phyloP scores from a whole-genome alignment of 2,797 vertebrate species.

The Cuculus canorus region DNA sequence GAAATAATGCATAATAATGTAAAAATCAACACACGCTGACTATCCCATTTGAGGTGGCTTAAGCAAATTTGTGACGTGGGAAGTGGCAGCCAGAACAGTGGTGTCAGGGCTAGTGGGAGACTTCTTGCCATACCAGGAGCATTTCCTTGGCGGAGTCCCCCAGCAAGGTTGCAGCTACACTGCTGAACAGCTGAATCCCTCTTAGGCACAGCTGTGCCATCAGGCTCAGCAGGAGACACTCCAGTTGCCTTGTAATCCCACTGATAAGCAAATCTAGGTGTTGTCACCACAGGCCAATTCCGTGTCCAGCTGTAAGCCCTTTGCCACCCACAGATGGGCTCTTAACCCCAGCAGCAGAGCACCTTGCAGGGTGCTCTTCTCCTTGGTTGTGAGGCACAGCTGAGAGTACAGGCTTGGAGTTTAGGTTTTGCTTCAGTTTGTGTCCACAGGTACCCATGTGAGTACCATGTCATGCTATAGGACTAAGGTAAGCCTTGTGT shows the following conservation, averaged over 20 bases:
- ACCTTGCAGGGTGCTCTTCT: background rate
- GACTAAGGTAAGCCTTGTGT: background rate
- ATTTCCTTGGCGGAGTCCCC: background rate
- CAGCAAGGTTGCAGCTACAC: background rate
- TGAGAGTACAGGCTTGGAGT: background rate
- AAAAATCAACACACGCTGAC: background rate
- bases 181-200: background rate
- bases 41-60: background rate
- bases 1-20: background rate
- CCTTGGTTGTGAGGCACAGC: background rate
- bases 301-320: background rate
- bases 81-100: background rate
- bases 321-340: background rate
- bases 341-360: background rate
- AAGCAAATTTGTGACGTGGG: background rate
- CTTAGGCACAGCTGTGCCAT: background rate
- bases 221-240: background rate
- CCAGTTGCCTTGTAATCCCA: background rate
- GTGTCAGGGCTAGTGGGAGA: background rate
- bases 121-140: background rate
- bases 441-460: accelerated
- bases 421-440: background rate
- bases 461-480: accelerated
- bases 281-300: background rate
- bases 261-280: background rate